Base-by-base conservation (phyloP, 2,113 vertebrate species). In the Epinephelus cyanopodus region DNA sequence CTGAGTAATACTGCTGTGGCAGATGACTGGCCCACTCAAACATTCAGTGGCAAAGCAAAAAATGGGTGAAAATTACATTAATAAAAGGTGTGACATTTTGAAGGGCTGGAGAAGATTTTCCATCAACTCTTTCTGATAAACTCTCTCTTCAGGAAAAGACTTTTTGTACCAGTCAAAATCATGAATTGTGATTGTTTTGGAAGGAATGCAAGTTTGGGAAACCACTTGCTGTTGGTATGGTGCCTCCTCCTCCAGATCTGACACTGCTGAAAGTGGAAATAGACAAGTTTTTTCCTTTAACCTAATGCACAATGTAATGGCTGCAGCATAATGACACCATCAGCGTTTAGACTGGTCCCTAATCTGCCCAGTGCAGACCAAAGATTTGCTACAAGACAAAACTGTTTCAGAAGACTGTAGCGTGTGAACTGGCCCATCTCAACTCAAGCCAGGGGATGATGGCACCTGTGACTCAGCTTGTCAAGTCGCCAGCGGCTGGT, bases 21-120 rank as follows among this genome's bases (percentile, higher is more conserved):
- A 91, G 91, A 92, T 89, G 87, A 89, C 89, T 89, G 87, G 86
- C 87, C 88, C 87, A 90, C 89, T 92, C 90, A 85, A 83, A 90
- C 73, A 84, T 90, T 87, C 82, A 72, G 87, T 63, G 75, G 69
- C 37, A 77, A 47, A 76, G 64, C 48, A 50, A 33, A 65, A 90
- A 74, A 82, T 13, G 25, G 48, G 65, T 83, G 89, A 87, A 89
- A 92, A 81, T 79, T 60, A 87, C 70, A 90, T 91, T 79, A 79
- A 75, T 89, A 87, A 91, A 93, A 92, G 81, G 85, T 90, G 83
- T 79, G 83, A 92, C 74, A 87, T 77, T 83, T 90, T 57, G 57
- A 85, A 87, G 63, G 57, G 48, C 69, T 83, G 70, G 50, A 37
- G 37, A 77, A 79, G 81, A 89, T 90, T 85, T 92, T 88, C 66